Percentiles rank a stretch among this genome's conserved stretches.
Evolutionary conservation across 1,140 invertebrate species (phyloP).

Genomic region (Leptopilina boulardi): DNA sequence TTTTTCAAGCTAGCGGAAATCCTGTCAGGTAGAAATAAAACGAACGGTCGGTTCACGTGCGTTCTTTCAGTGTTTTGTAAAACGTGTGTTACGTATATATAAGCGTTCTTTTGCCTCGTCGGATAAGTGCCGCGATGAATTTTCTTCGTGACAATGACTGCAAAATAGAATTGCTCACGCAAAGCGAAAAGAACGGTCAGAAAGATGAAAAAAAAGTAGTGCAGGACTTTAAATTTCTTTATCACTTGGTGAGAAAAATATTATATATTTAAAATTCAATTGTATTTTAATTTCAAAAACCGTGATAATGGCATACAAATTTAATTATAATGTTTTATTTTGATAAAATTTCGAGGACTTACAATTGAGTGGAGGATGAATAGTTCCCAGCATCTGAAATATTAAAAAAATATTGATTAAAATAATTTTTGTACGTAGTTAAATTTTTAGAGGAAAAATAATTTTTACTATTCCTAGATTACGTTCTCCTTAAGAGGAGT

Average conservation of each 20-base stretch:
- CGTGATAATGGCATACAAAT: too few species aligned
- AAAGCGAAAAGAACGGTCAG: neutral
- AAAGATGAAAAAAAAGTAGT: neutral
- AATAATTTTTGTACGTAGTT: too few species aligned
- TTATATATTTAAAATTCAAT: neutral
- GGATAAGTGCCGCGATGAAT: slow-evolving; percentile 27
- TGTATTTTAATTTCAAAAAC: too few species aligned
- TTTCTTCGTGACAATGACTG: slow-evolving; percentile 20
- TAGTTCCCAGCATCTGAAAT: too few species aligned
- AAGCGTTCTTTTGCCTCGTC: slow-evolving; percentile 20
- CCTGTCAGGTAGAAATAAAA: neutral
- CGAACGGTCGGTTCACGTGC: slow-evolving; percentile 10
- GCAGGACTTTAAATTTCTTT: neutral
- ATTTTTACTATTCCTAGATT: too few species aligned
- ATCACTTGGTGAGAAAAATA: neutral
- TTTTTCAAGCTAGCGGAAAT: slow-evolving; percentile 30
- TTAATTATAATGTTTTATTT: too few species aligned
- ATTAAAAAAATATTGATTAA: too few species aligned
- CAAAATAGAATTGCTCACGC: slow-evolving; percentile 6
- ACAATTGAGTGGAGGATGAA: too few species aligned
- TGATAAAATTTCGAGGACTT: too few species aligned
- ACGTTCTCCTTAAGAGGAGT: too few species aligned
- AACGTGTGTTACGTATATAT: slow-evolving; percentile 28
- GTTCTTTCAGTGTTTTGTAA: slow-evolving; percentile 10
- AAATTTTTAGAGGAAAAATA: too few species aligned